Evolutionary conservation across 2,113 vertebrate species (phyloP).

Genomic region (Gymnarchus niloticus): DNA sequence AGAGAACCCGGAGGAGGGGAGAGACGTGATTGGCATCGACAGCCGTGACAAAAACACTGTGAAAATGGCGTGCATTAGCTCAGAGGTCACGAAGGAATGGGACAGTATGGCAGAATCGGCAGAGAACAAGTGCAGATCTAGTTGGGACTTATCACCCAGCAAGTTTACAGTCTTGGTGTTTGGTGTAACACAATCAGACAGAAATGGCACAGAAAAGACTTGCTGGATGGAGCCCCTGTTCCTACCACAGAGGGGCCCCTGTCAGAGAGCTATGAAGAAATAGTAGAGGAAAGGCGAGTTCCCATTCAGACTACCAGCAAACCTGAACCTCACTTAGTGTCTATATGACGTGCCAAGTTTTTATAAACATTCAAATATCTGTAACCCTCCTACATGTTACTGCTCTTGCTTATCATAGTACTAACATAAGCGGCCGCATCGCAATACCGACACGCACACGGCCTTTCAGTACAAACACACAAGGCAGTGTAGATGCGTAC

Average conservation of each 20-base stretch:
- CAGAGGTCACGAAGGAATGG: background rate
- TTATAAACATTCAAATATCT: conserved; percentile 6
- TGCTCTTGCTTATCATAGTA: background rate
- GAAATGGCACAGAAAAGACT: background rate
- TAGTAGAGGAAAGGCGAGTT: background rate
- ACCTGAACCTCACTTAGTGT: conserved; percentile 15
- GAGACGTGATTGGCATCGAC: background rate
- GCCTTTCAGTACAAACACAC: background rate
- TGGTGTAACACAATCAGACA: background rate
- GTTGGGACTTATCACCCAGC: background rate
- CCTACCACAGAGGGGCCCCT: background rate
- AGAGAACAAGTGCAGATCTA: background rate
- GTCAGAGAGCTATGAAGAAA: background rate
- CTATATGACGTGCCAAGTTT: conserved; percentile 19
- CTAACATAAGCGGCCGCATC: background rate
- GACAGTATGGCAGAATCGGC: background rate
- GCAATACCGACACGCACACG: background rate
- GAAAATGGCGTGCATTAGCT: conserved; percentile 3
- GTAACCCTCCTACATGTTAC: background rate
- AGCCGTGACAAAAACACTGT: background rate
- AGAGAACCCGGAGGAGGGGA: background rate
- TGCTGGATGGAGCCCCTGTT: background rate
- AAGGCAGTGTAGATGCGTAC: background rate
- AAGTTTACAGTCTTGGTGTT: background rate
- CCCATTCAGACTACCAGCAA: conserved; percentile 15